These are phyloP conservation scores for Brachyistius frenatus DNA, from an alignment of 2,113 vertebrate genomes.

Conservation along the genomic window DNA sequence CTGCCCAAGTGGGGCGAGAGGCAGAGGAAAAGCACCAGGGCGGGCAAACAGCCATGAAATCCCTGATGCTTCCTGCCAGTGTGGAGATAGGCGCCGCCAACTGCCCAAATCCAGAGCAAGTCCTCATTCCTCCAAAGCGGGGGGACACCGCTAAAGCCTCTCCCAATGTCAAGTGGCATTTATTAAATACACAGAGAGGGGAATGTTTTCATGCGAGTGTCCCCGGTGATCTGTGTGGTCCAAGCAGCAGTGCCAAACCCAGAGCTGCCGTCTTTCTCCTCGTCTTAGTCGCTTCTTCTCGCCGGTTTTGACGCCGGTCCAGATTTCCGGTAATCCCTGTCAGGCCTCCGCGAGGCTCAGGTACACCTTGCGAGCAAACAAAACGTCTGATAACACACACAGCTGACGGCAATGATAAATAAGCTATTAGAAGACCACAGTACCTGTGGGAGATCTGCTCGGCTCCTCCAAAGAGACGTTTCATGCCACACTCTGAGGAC, in stretches of 20 bases:
- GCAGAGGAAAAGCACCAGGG: conserved; percentile 68
- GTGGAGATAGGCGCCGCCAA: conserved; percentile 79
- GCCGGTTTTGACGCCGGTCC: conserved; percentile 63
- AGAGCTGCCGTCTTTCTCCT: too few relatives aligned
- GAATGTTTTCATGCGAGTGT: conserved; percentile 59
- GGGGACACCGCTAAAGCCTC: conserved; percentile 64
- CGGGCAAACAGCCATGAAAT: conserved; percentile 79
- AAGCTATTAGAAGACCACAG: too few relatives aligned
- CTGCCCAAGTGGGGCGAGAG: conserved; percentile 64
- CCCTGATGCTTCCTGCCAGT: conserved; percentile 79
- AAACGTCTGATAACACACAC: conserved; percentile 31
- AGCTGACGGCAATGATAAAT: too few relatives aligned
- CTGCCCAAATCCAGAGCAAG: conserved; percentile 80
- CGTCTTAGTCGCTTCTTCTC: conserved; percentile 33
- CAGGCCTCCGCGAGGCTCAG: conserved; percentile 55
- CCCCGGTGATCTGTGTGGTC: conserved; percentile 77
- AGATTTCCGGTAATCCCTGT: conserved; percentile 68
- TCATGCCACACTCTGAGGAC: conserved; percentile 61
- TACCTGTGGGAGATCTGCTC: conserved; percentile 51
- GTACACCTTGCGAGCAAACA: conserved; percentile 60
- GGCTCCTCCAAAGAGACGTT: conserved; percentile 9
- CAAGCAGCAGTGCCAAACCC: conserved; percentile 70
- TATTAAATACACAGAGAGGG: conserved; percentile 70
- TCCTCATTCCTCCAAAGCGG: conserved; percentile 68
- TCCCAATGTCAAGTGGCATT: conserved; percentile 82